Evolutionary conservation across 2,888 invertebrate species (phyloP).

Genomic region (Orthosia gracilis): DNA sequence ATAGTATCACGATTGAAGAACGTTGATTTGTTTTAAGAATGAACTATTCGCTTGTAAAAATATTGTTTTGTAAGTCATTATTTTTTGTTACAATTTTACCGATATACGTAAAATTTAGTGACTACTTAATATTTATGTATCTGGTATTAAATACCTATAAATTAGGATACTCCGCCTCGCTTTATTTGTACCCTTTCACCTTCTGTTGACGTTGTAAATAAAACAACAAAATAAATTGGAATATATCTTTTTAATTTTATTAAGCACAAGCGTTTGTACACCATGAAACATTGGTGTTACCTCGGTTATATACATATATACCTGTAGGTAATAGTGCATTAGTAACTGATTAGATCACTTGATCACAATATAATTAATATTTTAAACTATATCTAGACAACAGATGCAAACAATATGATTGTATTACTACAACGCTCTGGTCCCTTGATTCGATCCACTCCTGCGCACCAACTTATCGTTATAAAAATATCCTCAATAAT

Average conservation of each 20-base stretch:
- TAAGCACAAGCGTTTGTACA: slow-evolving; percentile 87
- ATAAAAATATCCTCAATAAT: slow-evolving; percentile 69
- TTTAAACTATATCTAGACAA: slow-evolving; percentile 73
- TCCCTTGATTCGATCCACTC: slow-evolving; percentile 77
- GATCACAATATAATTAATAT: slow-evolving; percentile 83
- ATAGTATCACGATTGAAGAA: neutral
- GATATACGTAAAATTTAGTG: slow-evolving; percentile 24
- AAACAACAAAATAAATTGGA: slow-evolving; percentile 78
- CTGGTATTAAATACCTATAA: slow-evolving; percentile 58
- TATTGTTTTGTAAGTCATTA: slow-evolving; percentile 20
- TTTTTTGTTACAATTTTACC: slow-evolving; percentile 17
- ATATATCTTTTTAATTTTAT: slow-evolving; percentile 85
- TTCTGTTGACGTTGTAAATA: slow-evolving; percentile 67
- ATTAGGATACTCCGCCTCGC: slow-evolving; percentile 42
- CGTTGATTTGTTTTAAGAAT: slow-evolving; percentile 32
- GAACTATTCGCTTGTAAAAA: slow-evolving; percentile 35
- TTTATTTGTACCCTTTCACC: slow-evolving; percentile 34
- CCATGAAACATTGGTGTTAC: slow-evolving; percentile 66
- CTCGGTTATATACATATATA: slow-evolving; percentile 76
- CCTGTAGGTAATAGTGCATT: slow-evolving; percentile 81
- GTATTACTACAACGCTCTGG: slow-evolving; percentile 80
- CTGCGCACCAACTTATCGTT: slow-evolving; percentile 74
- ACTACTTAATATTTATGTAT: slow-evolving; percentile 56
- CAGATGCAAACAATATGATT: slow-evolving; percentile 70
- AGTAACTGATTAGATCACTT: slow-evolving; percentile 82